A percentile compares a stretch with the other conserved stretches of the same genome.
These are phyloP conservation scores for Ephialtes manifestator DNA, from an alignment of 2,888 invertebrate species.

Conservation along the genomic window DNA sequence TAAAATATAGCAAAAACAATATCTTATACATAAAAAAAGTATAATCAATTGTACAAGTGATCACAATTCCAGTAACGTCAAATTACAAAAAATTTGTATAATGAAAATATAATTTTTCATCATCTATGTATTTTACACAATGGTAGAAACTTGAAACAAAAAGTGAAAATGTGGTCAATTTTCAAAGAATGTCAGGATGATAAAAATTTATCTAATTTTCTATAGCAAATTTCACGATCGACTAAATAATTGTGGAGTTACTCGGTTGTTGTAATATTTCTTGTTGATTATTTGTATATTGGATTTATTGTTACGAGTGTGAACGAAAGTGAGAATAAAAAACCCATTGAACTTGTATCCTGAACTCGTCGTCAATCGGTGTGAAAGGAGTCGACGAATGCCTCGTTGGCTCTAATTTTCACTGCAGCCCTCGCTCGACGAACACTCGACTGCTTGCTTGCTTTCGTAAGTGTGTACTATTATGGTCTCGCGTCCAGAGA, in stretches of 20 bases:
- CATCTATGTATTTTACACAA: no score
- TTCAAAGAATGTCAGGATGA: not conserved
- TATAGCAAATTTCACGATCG: not conserved
- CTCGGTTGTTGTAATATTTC: not conserved
- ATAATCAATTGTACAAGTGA: no score
- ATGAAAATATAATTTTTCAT: no score
- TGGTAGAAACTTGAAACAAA: no score
- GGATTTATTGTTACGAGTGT: not conserved
- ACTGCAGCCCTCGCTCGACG: slow-evolving; percentile 1
- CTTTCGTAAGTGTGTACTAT: slow-evolving; percentile 52
- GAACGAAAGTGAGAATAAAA: slow-evolving; percentile 7
- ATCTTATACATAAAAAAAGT: no score
- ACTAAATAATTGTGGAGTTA: not conserved
- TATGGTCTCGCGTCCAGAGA: slow-evolving; percentile 39
- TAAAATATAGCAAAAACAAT: no score
- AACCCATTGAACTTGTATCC: slow-evolving; percentile 19
- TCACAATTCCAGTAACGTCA: no score
- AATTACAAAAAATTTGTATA: no score
- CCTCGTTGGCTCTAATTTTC: slow-evolving; percentile 4
- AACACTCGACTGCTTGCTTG: slow-evolving; percentile 34
- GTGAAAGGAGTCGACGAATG: slow-evolving; percentile 21
- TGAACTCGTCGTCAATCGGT: not conserved
- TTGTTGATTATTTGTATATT: not conserved
- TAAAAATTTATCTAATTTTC: not conserved
- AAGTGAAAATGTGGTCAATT: not conserved